phyloP scores from a whole-genome alignment of 1,140 invertebrate genomes.

The Hirudo medicinalis region DNA sequence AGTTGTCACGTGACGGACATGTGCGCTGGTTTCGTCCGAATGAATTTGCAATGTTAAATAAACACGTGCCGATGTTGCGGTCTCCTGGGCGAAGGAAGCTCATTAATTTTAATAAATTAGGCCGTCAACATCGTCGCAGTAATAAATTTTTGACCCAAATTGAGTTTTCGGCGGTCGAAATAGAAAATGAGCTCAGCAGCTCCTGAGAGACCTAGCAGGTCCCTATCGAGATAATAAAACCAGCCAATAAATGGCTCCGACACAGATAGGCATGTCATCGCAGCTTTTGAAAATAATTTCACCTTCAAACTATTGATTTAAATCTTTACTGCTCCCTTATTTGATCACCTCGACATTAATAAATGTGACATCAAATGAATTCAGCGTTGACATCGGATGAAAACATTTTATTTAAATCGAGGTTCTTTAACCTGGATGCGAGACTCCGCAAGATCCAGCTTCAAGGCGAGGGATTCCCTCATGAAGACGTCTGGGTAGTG shows the following conservation, averaged over 20 bases:
- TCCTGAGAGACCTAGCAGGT: background rate
- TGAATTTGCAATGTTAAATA: background rate
- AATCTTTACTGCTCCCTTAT: too few relatives aligned
- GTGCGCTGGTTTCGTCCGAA: too few relatives aligned
- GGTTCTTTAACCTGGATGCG: constrained; percentile 32
- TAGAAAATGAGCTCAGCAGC: constrained; percentile 8
- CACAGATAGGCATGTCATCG: too few relatives aligned
- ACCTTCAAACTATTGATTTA: too few relatives aligned
- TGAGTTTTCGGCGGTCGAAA: constrained; percentile 10
- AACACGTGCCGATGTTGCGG: constrained; percentile 1
- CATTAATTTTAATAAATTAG: constrained; percentile 15
- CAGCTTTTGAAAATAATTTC: too few relatives aligned
- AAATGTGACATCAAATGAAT: too few relatives aligned
- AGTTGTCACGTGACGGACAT: too few relatives aligned
- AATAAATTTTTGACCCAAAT: constrained; percentile 14
- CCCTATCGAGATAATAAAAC: too few relatives aligned
- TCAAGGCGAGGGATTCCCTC: constrained; percentile 33
- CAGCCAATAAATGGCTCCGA: too few relatives aligned
- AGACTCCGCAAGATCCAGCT: constrained; percentile 34
- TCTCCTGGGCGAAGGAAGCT: background rate
- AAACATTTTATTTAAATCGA: too few relatives aligned
- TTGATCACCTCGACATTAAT: too few relatives aligned
- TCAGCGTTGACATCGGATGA: too few relatives aligned
- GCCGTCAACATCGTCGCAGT: constrained; percentile 5
- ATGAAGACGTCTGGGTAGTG: constrained; percentile 39